A percentile compares a stretch with the other conserved stretches of the same genome.
Conservation (phyloP, 2,113 vertebrate genomes). For the Mobula hypostoma region DNA sequence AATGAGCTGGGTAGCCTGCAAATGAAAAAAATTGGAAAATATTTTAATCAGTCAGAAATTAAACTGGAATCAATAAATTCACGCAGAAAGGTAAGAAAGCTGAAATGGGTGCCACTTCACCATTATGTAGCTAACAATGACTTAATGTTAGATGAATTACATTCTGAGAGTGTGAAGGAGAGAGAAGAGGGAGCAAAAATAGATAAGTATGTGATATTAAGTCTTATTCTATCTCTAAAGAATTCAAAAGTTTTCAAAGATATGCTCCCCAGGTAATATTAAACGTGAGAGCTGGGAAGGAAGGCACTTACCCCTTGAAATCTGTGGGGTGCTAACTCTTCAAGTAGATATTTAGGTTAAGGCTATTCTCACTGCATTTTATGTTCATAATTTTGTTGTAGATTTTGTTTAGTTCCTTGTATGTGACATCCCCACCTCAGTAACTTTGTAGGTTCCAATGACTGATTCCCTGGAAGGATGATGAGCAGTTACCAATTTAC, state of each 20-base stretch:
- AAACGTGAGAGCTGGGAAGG: background rate
- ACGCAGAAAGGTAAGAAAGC: slow-evolving; percentile 1
- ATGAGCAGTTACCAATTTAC: background rate
- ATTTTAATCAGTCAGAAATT: slow-evolving; percentile 16
- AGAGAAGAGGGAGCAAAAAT: background rate
- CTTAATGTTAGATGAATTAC: background rate
- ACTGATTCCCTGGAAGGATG: background rate
- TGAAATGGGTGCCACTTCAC: background rate
- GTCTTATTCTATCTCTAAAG: background rate
- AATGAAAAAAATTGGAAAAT: background rate
- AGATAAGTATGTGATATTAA: background rate
- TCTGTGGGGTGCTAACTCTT: background rate
- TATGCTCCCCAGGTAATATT: background rate
- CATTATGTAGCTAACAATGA: background rate
- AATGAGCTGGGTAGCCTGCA: background rate
- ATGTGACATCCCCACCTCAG: too few relatives aligned
- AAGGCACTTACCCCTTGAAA: background rate
- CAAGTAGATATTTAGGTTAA: background rate
- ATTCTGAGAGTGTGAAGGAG: background rate
- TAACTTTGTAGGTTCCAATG: background rate
- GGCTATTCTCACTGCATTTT: background rate
- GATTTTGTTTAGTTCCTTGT: background rate
- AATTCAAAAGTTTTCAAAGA: background rate
- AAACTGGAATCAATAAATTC: slow-evolving; percentile 15
- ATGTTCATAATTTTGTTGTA: background rate